Conservation (phyloP, 2,888 invertebrate genomes). For the Pseudanteris insignis region DNA sequence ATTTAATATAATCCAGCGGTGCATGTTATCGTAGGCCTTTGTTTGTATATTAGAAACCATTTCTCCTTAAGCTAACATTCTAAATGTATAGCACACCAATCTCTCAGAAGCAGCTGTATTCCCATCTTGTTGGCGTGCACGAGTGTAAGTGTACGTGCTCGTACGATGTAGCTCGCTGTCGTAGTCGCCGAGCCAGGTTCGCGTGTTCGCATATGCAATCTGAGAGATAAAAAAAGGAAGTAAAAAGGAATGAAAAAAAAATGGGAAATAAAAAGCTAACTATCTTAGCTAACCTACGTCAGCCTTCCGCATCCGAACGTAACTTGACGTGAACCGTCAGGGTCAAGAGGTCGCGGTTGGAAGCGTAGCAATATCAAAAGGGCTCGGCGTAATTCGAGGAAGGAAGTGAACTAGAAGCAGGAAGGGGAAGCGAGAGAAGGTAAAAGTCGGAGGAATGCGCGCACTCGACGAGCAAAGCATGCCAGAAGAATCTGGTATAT, state of each 20-base stretch:
- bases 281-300: constrained; percentile 28
- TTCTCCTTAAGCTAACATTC: constrained; percentile 19
- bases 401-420: too few relatives aligned
- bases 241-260: constrained; percentile 4
- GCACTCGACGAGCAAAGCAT: too few relatives aligned
- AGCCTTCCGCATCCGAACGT: constrained; percentile 32
- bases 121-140: constrained; percentile 2
- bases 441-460: too few relatives aligned
- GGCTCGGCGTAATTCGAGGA: too few relatives aligned
- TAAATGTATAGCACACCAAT: constrained; percentile 19
- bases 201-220: constrained; percentile 8
- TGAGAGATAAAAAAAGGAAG: constrained; percentile 4
- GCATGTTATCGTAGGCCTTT: constrained; percentile 13
- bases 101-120: constrained; percentile 14
- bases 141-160: not conserved
- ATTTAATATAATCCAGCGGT: constrained; percentile 1
- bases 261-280: constrained; percentile 13
- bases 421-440: too few relatives aligned
- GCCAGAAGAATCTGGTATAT: too few relatives aligned
- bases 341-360: constrained; percentile 55
- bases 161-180: constrained; percentile 1
- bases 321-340: constrained; percentile 38
- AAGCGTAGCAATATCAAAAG: constrained; percentile 13
- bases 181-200: constrained; percentile 5
- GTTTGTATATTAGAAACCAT: constrained; percentile 20